A percentile compares a stretch with the other conserved stretches of the same genome.
These are phyloP conservation scores for Pterocles gutturalis DNA, from an alignment of 2,113 vertebrate genomes.

Conservation along the genomic window DNA sequence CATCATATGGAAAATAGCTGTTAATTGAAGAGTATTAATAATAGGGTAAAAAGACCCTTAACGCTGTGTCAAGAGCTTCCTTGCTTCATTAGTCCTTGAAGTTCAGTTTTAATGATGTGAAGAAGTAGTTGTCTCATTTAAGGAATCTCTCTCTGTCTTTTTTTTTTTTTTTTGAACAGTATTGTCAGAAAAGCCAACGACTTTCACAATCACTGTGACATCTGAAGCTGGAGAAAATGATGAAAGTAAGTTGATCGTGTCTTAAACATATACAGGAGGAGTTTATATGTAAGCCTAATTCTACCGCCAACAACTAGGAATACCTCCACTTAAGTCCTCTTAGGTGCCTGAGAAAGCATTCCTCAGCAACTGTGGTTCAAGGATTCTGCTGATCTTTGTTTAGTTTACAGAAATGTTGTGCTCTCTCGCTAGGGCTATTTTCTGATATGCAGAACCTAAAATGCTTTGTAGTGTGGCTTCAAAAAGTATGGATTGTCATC, in stretches of 20 bases:
- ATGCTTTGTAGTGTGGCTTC: not conserved
- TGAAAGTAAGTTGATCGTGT: constrained; percentile 88
- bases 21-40: not conserved
- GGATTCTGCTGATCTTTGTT: not conserved
- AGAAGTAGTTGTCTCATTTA: not conserved
- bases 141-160: not conserved
- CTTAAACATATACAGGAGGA: not conserved
- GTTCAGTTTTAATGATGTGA: not conserved
- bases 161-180: constrained; percentile 77
- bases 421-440: not conserved
- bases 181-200: constrained; percentile 88
- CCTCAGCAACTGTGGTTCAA: not conserved
- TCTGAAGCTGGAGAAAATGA: constrained; percentile 92
- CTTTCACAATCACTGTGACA: constrained; percentile 95
- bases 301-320: accelerated
- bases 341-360: not conserved
- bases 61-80: not conserved
- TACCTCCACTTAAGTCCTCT: not conserved
- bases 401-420: not conserved
- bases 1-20: not conserved
- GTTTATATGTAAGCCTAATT: not conserved
- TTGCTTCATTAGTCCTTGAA: not conserved
- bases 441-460: not conserved
- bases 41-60: not conserved
- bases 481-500: not conserved